phyloP scores from a whole-genome alignment of 2,113 vertebrate genomes.

The Tylochromis polylepis region DNA sequence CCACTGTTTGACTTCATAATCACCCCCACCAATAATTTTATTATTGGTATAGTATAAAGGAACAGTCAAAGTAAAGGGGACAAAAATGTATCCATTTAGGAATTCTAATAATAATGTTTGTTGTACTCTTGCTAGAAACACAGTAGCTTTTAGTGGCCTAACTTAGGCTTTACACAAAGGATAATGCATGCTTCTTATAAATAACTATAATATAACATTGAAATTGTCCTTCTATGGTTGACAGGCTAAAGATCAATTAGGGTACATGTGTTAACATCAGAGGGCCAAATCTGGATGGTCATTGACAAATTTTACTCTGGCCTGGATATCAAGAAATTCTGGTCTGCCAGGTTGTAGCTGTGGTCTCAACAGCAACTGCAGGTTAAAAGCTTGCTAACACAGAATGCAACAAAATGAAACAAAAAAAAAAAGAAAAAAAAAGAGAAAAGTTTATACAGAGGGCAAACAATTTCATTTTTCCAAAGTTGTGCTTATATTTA shows the following conservation, averaged over 20 bases:
- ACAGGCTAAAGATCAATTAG: background rate
- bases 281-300: background rate
- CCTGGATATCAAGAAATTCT: background rate
- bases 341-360: background rate
- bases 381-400: background rate
- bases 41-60: background rate
- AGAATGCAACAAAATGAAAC: background rate
- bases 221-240: background rate
- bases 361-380: background rate
- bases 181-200: background rate
- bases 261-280: background rate
- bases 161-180: background rate
- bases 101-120: background rate
- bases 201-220: background rate
- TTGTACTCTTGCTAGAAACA: background rate
- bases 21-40: background rate
- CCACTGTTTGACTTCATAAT: background rate
- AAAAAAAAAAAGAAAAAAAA: background rate
- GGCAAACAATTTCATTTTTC: background rate
- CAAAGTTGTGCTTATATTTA: background rate
- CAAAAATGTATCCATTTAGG: background rate
- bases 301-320: background rate
- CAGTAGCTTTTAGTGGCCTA: background rate
- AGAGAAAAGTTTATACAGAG: background rate
- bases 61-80: background rate